Conservation (phyloP, 2,797 vertebrate species). For the Argentina silus region DNA sequence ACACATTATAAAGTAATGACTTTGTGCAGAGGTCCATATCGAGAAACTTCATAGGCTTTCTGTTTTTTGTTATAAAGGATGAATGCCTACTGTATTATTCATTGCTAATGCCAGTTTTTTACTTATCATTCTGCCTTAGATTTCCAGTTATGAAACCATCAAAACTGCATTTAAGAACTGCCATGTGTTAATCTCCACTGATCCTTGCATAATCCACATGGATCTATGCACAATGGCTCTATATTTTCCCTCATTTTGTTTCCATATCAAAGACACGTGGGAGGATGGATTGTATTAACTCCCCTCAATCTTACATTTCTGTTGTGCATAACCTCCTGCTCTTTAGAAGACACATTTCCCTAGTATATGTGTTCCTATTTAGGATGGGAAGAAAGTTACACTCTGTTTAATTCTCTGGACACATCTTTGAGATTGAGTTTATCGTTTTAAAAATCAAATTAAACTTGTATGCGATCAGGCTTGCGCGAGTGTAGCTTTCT, state of each 20-base stretch:
- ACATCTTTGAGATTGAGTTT: slow-evolving; percentile 40
- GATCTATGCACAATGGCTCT: neutral
- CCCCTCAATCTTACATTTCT: neutral
- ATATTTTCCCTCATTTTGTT: neutral
- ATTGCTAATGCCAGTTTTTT: neutral
- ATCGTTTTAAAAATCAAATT: slow-evolving; percentile 52
- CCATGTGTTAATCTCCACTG: neutral
- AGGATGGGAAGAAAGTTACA: neutral
- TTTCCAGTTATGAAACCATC: neutral
- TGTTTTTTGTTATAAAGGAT: too few species aligned
- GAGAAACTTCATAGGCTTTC: too few species aligned
- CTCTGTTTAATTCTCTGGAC: slow-evolving; percentile 7
- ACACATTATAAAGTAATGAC: too few species aligned
- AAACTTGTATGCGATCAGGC: slow-evolving; percentile 49
- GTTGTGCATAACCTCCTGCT: neutral
- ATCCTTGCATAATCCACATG: neutral
- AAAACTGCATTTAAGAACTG: slow-evolving; percentile 2
- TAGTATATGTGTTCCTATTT: neutral
- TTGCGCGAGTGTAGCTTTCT: slow-evolving; percentile 29
- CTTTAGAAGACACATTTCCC: neutral
- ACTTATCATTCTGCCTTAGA: neutral
- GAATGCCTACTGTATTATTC: neutral
- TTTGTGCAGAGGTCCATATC: too few species aligned
- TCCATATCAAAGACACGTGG: neutral
- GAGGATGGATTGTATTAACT: neutral